These are phyloP conservation scores for Tethya wilhelma DNA, from an alignment of 37 sponge, comb jelly and placozoan genomes.

Conservation along the genomic window DNA sequence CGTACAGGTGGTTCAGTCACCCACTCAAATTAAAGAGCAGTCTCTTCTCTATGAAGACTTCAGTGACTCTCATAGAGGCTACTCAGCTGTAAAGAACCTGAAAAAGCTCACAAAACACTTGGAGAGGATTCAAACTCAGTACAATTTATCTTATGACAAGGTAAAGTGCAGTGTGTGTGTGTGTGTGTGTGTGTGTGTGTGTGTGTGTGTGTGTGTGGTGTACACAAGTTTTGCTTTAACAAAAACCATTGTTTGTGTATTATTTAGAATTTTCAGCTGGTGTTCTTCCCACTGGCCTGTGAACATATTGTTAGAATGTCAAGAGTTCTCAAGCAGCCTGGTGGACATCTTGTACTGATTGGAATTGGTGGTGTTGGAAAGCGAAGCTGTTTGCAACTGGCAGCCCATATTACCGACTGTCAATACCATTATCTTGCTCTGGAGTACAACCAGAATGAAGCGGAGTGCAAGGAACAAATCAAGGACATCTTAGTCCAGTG, in stretches of 20 bases:
- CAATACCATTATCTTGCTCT: slow-evolving; percentile 45
- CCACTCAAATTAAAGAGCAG: slow-evolving; percentile 17
- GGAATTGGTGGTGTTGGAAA: slow-evolving; percentile 65
- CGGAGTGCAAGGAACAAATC: slow-evolving; percentile 41
- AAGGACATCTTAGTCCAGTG: slow-evolving; percentile 46
- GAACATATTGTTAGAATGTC: slow-evolving; percentile 47
- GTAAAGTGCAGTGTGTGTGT: neutral
- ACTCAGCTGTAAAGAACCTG: slow-evolving; percentile 5
- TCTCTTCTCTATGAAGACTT: slow-evolving; percentile 12
- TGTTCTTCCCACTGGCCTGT: slow-evolving; percentile 61
- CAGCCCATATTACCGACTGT: slow-evolving; percentile 43
- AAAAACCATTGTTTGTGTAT: neutral
- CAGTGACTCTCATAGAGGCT: neutral
- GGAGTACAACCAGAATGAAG: slow-evolving; percentile 1
- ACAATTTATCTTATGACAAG: slow-evolving; percentile 29
- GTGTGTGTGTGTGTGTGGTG: neutral
- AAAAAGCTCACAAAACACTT: slow-evolving; percentile 9
- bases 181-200: neutral
- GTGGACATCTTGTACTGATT: slow-evolving; percentile 52
- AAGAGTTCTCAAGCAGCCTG: slow-evolving; percentile 42
- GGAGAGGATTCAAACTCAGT: slow-evolving; percentile 28
- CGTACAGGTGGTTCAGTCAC: slow-evolving; percentile 7
- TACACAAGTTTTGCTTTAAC: neutral
- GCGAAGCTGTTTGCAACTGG: slow-evolving; percentile 41
- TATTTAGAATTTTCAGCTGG: slow-evolving; percentile 40